Evolutionary conservation across 2,113 vertebrate genomes (phyloP).

Genomic region (Chlorocebus sabaeus): DNA sequence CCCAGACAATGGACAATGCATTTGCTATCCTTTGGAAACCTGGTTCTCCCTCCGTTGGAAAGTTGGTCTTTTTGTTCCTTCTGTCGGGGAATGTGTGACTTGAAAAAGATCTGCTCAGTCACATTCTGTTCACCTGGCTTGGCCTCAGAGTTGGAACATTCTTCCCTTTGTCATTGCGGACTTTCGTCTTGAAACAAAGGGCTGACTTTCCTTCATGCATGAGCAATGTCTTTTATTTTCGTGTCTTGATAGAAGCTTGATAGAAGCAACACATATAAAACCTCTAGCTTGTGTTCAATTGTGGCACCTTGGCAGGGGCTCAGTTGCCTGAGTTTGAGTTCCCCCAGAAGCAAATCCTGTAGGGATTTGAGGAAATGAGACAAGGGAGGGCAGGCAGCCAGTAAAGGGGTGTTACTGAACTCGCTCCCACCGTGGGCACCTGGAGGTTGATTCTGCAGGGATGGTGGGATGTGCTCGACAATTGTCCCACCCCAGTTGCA

Average conservation of each 20-base stretch:
- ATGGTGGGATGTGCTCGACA: background rate
- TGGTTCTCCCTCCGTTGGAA: background rate
- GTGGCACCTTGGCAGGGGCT: background rate
- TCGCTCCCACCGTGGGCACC: too few relatives aligned
- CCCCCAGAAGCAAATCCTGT: background rate
- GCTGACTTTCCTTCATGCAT: background rate
- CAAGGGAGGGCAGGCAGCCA: background rate
- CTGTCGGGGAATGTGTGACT: background rate
- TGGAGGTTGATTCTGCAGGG: background rate
- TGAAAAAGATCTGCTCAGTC: background rate
- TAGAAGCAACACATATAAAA: background rate
- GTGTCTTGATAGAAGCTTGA: background rate
- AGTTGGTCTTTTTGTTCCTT: background rate
- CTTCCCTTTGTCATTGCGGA: background rate
- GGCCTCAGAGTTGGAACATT: background rate
- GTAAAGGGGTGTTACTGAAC: background rate
- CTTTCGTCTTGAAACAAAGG: background rate
- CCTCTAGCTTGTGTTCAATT: background rate
- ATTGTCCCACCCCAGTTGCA: fast-evolving
- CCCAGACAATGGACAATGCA: background rate
- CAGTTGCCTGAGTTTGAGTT: background rate
- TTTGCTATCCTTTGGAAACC: background rate
- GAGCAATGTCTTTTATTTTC: background rate
- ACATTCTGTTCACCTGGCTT: background rate
- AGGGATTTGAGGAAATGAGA: background rate